Conservation (phyloP, 35 echinoderm and acorn worm genomes). For the Apostichopus parvimensis region DNA sequence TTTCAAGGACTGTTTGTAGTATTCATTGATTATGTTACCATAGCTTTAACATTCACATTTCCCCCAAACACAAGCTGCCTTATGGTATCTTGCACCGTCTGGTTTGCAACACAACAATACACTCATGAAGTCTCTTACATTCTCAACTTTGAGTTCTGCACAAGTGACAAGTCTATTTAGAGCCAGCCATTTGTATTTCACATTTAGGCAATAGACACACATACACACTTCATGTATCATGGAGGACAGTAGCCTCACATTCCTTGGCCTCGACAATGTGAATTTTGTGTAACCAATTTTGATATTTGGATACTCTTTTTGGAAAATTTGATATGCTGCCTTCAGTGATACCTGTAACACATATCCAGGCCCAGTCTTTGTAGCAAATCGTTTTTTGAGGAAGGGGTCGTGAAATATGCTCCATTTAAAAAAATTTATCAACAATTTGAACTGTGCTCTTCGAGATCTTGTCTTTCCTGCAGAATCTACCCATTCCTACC, state of each 20-base stretch:
- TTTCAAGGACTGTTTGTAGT: background rate
- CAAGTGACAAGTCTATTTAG: conserved; percentile 35
- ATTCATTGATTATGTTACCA: background rate
- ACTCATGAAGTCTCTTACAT: conserved; percentile 20
- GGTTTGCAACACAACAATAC: conserved; percentile 20
- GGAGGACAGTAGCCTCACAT: conserved; percentile 34
- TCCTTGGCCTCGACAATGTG: conserved; percentile 33
- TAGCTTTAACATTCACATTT: conserved; percentile 12
- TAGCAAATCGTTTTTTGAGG: conserved; percentile 4
- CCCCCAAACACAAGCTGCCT: conserved; percentile 22
- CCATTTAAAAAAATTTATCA: conserved; percentile 20
- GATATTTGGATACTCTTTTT: conserved; percentile 29
- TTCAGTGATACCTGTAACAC: conserved; percentile 39
- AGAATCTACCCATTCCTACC: conserved; percentile 25
- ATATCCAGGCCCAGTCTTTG: conserved; percentile 56
- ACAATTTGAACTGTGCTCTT: conserved; percentile 13
- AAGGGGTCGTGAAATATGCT: conserved; percentile 43
- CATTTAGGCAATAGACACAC: conserved; percentile 48
- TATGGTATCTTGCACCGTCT: conserved; percentile 42
- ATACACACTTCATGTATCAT: conserved; percentile 43
- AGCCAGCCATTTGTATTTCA: conserved; percentile 51
- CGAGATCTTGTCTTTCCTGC: conserved; percentile 29
- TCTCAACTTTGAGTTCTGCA: conserved; percentile 11
- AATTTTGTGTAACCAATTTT: conserved; percentile 69
- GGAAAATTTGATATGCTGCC: conserved; percentile 38